These are phyloP conservation scores for Agrochola macilenta DNA, from an alignment of 2,888 invertebrate species.

Conservation along the genomic window DNA sequence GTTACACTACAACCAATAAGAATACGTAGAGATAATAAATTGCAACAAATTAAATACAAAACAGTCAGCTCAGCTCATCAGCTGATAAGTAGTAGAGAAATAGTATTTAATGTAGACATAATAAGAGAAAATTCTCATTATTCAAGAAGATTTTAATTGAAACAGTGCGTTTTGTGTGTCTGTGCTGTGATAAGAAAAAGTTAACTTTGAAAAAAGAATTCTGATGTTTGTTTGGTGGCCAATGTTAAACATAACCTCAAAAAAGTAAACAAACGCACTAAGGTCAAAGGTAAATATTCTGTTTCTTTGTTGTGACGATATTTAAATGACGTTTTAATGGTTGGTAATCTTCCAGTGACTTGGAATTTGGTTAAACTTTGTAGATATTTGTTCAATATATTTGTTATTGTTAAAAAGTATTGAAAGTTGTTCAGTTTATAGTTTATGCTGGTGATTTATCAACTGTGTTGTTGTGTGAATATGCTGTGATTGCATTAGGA, in stretches of 20 bases:
- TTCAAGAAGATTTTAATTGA: constrained; percentile 28
- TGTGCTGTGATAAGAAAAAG: constrained; percentile 42
- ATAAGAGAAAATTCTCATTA: constrained; percentile 48
- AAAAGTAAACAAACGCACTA: constrained; percentile 64
- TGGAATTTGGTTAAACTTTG: constrained; percentile 10
- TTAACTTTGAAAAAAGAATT: constrained; percentile 30
- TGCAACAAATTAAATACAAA: constrained; percentile 54
- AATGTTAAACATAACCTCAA: constrained; percentile 71
- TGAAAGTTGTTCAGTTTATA: background rate
- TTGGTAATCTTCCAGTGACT: constrained; percentile 35
- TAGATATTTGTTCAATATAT: background rate
- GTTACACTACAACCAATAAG: constrained; percentile 46
- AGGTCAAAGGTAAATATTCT: constrained; percentile 65
- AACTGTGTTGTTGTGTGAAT: background rate
- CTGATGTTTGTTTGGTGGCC: constrained; percentile 29
- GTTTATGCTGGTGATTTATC: constrained; percentile 9
- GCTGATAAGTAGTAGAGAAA: constrained; percentile 63
- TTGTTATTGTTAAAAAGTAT: background rate
- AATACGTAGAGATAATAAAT: constrained; percentile 38
- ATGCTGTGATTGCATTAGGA: background rate
- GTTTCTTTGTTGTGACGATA: constrained; percentile 43
- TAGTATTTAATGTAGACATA: constrained; percentile 51
- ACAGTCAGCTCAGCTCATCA: constrained; percentile 57
- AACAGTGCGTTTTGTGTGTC: constrained; percentile 40
- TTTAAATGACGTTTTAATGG: constrained; percentile 25